Percentiles rank a stretch among this genome's conserved stretches.
phyloP scores from a whole-genome alignment of 2,797 vertebrate species.

The Anabas testudineus region DNA sequence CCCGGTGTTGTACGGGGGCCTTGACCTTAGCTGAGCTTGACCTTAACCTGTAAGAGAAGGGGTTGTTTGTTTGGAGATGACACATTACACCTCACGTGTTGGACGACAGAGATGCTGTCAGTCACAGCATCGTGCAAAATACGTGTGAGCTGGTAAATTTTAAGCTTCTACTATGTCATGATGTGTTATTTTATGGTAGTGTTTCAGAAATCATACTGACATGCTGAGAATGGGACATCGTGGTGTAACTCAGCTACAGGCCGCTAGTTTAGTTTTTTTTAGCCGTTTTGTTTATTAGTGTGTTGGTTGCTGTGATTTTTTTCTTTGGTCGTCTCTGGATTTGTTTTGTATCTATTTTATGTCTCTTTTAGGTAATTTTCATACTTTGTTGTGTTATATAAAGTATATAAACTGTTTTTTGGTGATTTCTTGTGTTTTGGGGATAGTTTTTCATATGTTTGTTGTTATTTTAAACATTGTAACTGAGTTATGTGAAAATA shows the following conservation, averaged over 20 bases:
- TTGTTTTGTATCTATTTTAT: no score
- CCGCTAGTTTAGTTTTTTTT: no score
- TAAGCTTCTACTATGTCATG: not conserved
- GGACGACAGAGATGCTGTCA: constrained; percentile 67
- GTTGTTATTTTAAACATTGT: no score
- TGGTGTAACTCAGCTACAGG: not conserved
- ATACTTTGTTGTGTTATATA: no score
- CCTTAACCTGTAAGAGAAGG: constrained; percentile 69
- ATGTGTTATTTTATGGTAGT: not conserved
- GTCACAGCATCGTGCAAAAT: constrained; percentile 20
- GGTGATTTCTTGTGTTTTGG: no score
- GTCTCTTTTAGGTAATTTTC: no score
- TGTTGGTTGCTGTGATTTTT: no score
- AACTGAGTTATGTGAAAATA: no score
- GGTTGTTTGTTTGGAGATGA: constrained; percentile 76
- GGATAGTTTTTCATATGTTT: no score
- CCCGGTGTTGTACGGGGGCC: constrained; percentile 64
- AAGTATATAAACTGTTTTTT: no score
- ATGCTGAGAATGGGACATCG: not conserved
- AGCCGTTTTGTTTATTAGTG: no score
- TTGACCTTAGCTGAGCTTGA: constrained; percentile 67
- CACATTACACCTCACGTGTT: constrained; percentile 71
- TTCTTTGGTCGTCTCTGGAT: no score
- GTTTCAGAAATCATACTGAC: not conserved
- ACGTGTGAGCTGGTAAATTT: not conserved